Evolutionary conservation across 2,888 invertebrate species (phyloP).

Genomic region (Rhagonycha lutea): DNA sequence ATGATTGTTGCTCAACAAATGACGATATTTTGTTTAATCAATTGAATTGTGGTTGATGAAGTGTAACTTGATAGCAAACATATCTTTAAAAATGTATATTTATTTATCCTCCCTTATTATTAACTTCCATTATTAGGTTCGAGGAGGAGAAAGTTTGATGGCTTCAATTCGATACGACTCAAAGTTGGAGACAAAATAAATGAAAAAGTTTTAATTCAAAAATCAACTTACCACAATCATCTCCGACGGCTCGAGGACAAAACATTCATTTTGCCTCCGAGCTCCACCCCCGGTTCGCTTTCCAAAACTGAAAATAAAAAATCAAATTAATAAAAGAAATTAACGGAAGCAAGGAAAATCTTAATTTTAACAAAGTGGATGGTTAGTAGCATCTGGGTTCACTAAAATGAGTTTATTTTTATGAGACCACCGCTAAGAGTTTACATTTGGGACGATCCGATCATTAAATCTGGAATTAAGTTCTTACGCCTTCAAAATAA

Average conservation of each 20-base stretch:
- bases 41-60: too few species aligned
- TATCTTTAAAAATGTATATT: too few species aligned
- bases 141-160: not conserved
- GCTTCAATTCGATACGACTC: not conserved
- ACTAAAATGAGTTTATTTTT: not conserved
- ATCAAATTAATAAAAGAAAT: not conserved
- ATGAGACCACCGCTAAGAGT: not conserved
- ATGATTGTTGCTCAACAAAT: too few species aligned
- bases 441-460: not conserved
- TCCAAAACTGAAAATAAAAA: constrained; percentile 72
- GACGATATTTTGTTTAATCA: too few species aligned
- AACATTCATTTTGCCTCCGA: constrained; percentile 79
- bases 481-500: not conserved
- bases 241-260: constrained; percentile 83
- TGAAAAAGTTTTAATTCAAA: not conserved
- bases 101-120: not conserved
- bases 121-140: not conserved
- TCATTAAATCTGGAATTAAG: not conserved
- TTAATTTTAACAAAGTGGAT: not conserved
- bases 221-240: constrained; percentile 79
- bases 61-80: too few species aligned
- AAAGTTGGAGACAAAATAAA: not conserved
- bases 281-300: constrained; percentile 78
- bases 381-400: not conserved
- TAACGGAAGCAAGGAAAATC: not conserved